A percentile compares a stretch with the other conserved stretches of the same genome.
Evolutionary conservation across 2,888 invertebrate species (phyloP).

Genomic region (Lapara coniferarum): DNA sequence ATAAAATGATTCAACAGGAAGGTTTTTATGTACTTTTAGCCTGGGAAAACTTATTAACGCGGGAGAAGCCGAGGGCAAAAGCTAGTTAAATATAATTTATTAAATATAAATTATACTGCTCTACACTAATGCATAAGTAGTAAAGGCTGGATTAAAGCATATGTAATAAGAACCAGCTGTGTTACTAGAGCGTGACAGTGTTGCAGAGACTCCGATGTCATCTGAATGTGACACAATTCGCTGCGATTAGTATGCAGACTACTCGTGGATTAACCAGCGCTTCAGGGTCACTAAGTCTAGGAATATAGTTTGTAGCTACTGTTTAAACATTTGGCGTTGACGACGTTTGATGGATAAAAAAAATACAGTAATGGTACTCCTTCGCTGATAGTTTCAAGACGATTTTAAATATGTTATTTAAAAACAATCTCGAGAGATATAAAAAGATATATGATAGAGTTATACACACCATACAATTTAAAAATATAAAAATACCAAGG

Average conservation of each 20-base stretch:
- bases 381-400: too few species aligned
- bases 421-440: too few species aligned
- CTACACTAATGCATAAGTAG: not conserved
- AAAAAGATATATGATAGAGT: too few species aligned
- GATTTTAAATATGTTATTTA: too few species aligned
- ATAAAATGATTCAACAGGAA: too few species aligned
- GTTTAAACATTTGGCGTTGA: not conserved
- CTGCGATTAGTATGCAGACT: slow-evolving; percentile 71
- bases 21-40: too few species aligned
- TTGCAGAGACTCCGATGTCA: slow-evolving; percentile 57
- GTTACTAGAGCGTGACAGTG: slow-evolving; percentile 68
- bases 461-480: not conserved
- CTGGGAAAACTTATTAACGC: too few species aligned
- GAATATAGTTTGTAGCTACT: not conserved
- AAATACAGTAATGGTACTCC: too few species aligned
- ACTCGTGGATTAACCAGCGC: slow-evolving; percentile 26
- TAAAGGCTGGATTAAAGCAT: not conserved
- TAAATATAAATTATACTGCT: not conserved
- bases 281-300: not conserved
- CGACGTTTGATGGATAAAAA: too few species aligned
- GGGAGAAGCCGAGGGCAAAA: too few species aligned
- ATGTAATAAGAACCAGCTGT: slow-evolving; percentile 30
- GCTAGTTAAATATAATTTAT: too few species aligned
- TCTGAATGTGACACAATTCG: slow-evolving; percentile 57
- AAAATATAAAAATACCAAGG: not conserved